phyloP scores from a whole-genome alignment of 2,113 vertebrate species.

The Chaetorhynchus papuensis region DNA sequence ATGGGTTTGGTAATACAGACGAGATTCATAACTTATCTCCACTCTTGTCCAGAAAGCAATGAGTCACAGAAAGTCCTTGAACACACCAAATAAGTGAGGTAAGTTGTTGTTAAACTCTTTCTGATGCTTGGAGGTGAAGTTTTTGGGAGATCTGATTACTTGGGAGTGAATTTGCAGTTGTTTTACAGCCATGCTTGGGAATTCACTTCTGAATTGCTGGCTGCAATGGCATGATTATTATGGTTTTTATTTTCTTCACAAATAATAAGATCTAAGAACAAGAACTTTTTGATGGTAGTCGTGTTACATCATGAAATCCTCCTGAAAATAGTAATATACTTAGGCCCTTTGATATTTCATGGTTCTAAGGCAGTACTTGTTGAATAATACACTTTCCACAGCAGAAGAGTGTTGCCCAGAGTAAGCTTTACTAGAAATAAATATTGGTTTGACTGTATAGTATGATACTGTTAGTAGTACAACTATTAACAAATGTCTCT shows the following conservation, averaged over 20 bases:
- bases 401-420: background rate
- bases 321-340: background rate
- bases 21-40: background rate
- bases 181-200: background rate
- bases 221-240: background rate
- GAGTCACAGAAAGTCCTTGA: background rate
- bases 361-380: background rate
- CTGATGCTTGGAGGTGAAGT: background rate
- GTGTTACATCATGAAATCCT: background rate
- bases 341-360: background rate
- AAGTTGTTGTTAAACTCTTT: slow-evolving; percentile 17
- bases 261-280: background rate
- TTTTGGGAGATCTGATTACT: background rate
- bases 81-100: slow-evolving; percentile 14
- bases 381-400: background rate
- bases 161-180: background rate
- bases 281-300: background rate
- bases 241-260: background rate
- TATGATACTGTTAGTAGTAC: background rate
- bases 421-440: background rate
- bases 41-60: background rate
- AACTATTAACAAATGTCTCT: background rate
- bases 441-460: background rate
- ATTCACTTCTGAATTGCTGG: background rate
- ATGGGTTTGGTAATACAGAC: slow-evolving; percentile 1